Base-by-base conservation (phyloP, 2,888 invertebrate species). In the Drosophila buzzatii region DNA sequence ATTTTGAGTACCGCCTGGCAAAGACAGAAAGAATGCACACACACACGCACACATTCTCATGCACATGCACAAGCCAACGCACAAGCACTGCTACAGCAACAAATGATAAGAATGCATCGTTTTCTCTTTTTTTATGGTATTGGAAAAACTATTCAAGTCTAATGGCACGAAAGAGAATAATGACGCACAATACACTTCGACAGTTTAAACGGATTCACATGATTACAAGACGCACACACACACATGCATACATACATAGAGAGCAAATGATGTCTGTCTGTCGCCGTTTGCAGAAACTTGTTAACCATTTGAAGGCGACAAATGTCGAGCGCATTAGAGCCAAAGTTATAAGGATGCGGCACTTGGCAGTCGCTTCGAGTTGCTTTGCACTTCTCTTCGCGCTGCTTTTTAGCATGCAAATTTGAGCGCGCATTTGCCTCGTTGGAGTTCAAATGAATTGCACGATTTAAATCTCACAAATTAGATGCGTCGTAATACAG, bases 101-200 rank as follows among this genome's bases (percentile, higher is more conserved):
- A 79, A 76, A 72, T 70, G 79, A 80, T 73, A 74, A 81, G 85
- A 78, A 73, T 82, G 73, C 61, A 55, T 59, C 70, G 53, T 47
- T 55, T 49, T 60, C 20, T 41, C 41, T 18, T 39, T 55, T 64
- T 75, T 57, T 75, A 71, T 74, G 71, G 57, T 76, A 79, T 88
- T 80, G 78, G 70, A 88, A 84, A 92, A 92, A 90, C 91, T 91
- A 92, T 92, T 92, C 85, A 91, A 91, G 91, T 90, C 92, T 92
- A 92, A 92, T 92, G 92, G 92, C 90, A 91, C 88, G 92, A 91
- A 91, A 92, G 92, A 92, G 92, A 92, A 92, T 92, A 92, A 92
- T 92, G 92, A 92, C 87, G 78, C 85, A 81, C 84, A 84, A 86
- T 81, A 80, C 79, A 78, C 85, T 89, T 86, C 72, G 75, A 90